Conservation (phyloP, 64 coral and sea anemone species). For the Astreopora myriophthalma region DNA sequence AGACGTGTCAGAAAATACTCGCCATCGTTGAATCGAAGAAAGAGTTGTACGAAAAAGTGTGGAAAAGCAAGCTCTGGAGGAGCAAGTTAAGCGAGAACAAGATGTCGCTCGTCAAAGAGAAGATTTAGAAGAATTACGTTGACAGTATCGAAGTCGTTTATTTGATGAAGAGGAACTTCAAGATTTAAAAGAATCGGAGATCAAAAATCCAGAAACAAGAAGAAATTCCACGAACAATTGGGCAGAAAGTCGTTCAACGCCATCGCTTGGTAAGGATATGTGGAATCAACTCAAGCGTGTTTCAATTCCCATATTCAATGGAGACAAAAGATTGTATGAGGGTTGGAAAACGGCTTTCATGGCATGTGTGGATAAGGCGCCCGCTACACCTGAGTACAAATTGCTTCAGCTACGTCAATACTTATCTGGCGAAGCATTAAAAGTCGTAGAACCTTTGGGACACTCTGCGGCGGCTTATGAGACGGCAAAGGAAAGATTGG, state of each 20-base stretch:
- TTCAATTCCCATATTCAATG: constrained; percentile 51
- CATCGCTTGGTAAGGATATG: background rate
- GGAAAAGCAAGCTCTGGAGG: background rate
- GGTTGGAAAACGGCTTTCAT: constrained; percentile 33
- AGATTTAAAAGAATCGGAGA: background rate
- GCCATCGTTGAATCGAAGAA: background rate
- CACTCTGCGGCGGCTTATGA: constrained; percentile 53
- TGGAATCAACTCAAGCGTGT: background rate
- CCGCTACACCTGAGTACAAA: constrained; percentile 72
- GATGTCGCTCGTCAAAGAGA: background rate
- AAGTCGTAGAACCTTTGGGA: constrained; percentile 38
- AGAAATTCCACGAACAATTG: too few relatives aligned
- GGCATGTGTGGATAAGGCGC: constrained; percentile 53
- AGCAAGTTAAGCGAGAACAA: background rate
- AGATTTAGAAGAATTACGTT: background rate
- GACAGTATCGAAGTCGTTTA: background rate
- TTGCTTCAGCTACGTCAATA: constrained; percentile 59
- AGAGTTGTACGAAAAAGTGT: background rate
- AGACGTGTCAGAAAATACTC: background rate
- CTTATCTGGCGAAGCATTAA: constrained; percentile 47
- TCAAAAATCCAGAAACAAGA: background rate
- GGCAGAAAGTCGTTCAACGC: background rate
- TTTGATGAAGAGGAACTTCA: background rate
- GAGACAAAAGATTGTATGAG: constrained; percentile 47
- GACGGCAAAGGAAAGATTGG: constrained; percentile 14